Percentiles rank a stretch among this genome's conserved stretches.
These are phyloP conservation scores for Microctenopoma steveboyesi DNA, from an alignment of 2,797 vertebrate species.

Conservation along the genomic window DNA sequence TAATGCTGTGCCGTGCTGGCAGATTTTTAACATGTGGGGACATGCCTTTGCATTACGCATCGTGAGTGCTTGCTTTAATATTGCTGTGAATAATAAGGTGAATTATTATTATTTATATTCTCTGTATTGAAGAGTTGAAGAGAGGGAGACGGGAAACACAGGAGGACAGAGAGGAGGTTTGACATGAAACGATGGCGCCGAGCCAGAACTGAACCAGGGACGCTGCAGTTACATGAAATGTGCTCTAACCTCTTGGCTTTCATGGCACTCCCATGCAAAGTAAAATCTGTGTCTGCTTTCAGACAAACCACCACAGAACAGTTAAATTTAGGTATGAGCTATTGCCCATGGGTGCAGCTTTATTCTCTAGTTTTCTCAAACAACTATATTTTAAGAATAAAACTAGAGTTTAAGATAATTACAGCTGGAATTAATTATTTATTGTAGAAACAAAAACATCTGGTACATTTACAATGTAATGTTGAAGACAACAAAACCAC, in stretches of 20 bases:
- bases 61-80: background rate
- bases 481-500: background rate
- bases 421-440: background rate
- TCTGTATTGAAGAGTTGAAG: too few relatives aligned
- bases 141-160: too few relatives aligned
- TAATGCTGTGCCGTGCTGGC: background rate
- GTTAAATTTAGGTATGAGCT: background rate
- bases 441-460: background rate
- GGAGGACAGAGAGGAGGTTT: too few relatives aligned
- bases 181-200: too few relatives aligned
- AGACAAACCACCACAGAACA: too few relatives aligned
- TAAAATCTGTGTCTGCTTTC: too few relatives aligned
- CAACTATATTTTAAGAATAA: background rate
- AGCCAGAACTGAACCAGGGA: too few relatives aligned
- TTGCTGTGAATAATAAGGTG: background rate
- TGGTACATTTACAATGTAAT: background rate
- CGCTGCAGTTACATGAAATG: too few relatives aligned
- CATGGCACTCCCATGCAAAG: too few relatives aligned
- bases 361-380: background rate
- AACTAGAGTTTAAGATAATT: constrained; percentile 1
- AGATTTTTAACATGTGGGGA: constrained; percentile 10
- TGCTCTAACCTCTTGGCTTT: too few relatives aligned
- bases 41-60: too few relatives aligned
- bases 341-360: constrained; percentile 5
- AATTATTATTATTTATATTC: too few relatives aligned